phyloP scores from a whole-genome alignment of 2,797 vertebrate genomes.

The Danio tinwini region DNA sequence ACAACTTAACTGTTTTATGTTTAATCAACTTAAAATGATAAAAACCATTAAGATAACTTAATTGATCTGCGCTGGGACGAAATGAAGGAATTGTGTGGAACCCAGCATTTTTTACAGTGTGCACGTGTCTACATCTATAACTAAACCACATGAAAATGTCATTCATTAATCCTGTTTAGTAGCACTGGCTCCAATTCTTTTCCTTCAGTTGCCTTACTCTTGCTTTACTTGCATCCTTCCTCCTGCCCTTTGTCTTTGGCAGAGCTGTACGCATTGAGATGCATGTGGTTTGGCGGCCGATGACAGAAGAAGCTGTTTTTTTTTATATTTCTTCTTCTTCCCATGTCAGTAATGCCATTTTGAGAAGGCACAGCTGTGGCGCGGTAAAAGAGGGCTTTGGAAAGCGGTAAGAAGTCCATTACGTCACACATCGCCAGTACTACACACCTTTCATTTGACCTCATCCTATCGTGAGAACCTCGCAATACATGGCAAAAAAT shows the following conservation, averaged over 20 bases:
- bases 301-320: slow-evolving; percentile 61
- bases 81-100: too few relatives aligned
- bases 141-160: slow-evolving; percentile 34
- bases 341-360: slow-evolving; percentile 71
- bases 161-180: slow-evolving; percentile 57
- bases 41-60: too few relatives aligned
- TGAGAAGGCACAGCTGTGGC: slow-evolving; percentile 75
- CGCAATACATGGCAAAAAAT: slow-evolving; percentile 3
- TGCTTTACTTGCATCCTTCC: slow-evolving; percentile 59
- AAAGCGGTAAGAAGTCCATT: slow-evolving; percentile 71
- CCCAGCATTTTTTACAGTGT: too few relatives aligned
- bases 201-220: slow-evolving; percentile 47
- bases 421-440: slow-evolving; percentile 65
- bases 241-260: slow-evolving; percentile 63
- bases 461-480: slow-evolving; percentile 2
- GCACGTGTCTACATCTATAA: neutral
- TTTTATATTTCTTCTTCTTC: slow-evolving; percentile 67
- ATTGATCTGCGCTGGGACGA: too few relatives aligned
- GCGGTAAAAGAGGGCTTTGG: slow-evolving; percentile 69
- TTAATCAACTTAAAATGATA: too few relatives aligned
- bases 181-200: slow-evolving; percentile 54
- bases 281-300: slow-evolving; percentile 73
- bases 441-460: slow-evolving; percentile 59
- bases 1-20: too few relatives aligned
- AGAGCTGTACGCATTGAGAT: slow-evolving; percentile 71